Evolutionary conservation across 2,888 invertebrate species (phyloP).

Genomic region (Sesamia inferens): DNA sequence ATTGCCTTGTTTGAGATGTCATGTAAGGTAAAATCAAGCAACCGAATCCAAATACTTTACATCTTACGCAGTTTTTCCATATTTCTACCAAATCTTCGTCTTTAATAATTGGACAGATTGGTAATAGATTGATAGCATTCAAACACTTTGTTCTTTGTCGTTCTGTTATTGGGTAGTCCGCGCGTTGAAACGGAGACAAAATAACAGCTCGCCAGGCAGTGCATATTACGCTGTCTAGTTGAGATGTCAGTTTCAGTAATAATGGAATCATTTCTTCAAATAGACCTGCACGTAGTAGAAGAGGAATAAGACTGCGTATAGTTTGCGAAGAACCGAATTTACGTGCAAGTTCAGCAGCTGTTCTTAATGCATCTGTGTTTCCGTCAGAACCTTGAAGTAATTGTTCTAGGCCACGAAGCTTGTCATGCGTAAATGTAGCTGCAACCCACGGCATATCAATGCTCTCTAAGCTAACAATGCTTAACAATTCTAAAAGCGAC

Average conservation of each 20-base stretch:
- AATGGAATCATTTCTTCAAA: conserved; percentile 84
- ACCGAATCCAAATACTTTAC: conserved; percentile 84
- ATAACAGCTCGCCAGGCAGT: conserved; percentile 85
- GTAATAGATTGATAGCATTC: conserved; percentile 84
- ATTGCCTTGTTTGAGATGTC: conserved; percentile 79
- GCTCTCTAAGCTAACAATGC: conserved; percentile 82
- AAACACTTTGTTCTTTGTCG: conserved; percentile 84
- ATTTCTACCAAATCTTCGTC: conserved; percentile 86
- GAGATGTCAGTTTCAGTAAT: conserved; percentile 76
- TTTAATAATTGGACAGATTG: conserved; percentile 84
- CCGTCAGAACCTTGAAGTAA: conserved; percentile 78
- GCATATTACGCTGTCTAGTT: conserved; percentile 78
- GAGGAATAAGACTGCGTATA: conserved; percentile 76
- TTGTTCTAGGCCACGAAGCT: conserved; percentile 81
- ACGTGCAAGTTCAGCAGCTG: conserved; percentile 78
- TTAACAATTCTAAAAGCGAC: conserved; percentile 83
- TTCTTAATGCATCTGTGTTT: conserved; percentile 79
- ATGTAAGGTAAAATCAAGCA: conserved; percentile 87
- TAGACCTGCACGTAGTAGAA: conserved; percentile 77
- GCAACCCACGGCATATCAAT: conserved; percentile 87
- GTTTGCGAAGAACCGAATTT: conserved; percentile 78
- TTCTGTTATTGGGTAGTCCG: conserved; percentile 87
- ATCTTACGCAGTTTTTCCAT: conserved; percentile 86
- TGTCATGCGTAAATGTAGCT: conserved; percentile 84
- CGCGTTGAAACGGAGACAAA: conserved; percentile 84